Percentiles rank a stretch among this genome's conserved stretches.
These are phyloP conservation scores for Scomber scombrus DNA, from an alignment of 2,113 vertebrate genomes.

Conservation along the genomic window DNA sequence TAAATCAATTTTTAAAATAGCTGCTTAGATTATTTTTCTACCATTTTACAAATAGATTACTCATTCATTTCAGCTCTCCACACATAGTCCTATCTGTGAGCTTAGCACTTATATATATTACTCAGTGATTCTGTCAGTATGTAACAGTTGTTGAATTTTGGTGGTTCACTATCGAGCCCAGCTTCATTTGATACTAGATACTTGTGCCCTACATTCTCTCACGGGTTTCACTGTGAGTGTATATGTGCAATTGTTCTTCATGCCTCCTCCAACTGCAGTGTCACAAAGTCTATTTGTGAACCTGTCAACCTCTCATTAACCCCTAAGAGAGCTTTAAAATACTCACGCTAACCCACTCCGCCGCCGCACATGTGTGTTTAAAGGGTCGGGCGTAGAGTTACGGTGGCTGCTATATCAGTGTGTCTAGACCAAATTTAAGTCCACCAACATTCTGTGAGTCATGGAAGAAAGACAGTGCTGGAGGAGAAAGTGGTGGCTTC, in stretches of 20 bases:
- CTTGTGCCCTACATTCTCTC: not conserved
- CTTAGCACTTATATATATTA: too few relatives aligned
- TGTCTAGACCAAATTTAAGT: conserved; percentile 27
- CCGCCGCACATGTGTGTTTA: conserved; percentile 13
- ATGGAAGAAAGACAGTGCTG: conserved; percentile 33
- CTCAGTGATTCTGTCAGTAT: too few relatives aligned
- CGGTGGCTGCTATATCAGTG: conserved; percentile 37
- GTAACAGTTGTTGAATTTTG: not conserved
- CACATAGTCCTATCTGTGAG: too few relatives aligned
- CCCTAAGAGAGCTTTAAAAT: conserved; percentile 54
- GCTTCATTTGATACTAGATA: conserved; percentile 14
- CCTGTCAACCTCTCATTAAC: conserved; percentile 53
- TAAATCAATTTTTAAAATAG: too few relatives aligned
- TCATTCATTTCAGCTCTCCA: too few relatives aligned
- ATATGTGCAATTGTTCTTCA: conserved; percentile 1
- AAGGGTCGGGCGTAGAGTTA: conserved; percentile 45
- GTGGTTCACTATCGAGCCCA: not conserved
- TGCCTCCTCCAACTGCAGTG: conserved; percentile 18
- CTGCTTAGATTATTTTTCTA: too few relatives aligned
- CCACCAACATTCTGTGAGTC: conserved; percentile 31
- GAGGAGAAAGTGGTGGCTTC: conserved; percentile 20
- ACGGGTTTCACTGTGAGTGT: conserved; percentile 1
- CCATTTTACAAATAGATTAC: too few relatives aligned
- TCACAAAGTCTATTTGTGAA: conserved; percentile 61
- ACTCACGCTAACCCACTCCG: conserved; percentile 44